Evolutionary conservation across 2,797 vertebrate species (phyloP).

Genomic region (Acipenser oxyrinchus): DNA sequence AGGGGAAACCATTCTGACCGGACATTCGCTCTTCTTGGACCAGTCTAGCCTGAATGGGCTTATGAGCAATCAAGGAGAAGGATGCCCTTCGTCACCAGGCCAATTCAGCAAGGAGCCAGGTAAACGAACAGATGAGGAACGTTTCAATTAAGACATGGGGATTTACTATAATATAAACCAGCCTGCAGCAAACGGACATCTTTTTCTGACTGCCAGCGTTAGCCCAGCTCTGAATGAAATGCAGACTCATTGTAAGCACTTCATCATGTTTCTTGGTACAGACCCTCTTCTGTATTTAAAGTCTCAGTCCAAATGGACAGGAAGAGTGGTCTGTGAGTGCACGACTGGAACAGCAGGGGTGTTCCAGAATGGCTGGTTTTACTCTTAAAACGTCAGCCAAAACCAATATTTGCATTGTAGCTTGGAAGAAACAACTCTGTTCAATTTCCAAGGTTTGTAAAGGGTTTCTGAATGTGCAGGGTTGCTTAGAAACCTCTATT

Average conservation of each 20-base stretch:
- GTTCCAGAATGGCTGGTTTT: conserved; percentile 18
- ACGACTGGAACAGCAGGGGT: conserved; percentile 14
- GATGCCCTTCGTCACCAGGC: conserved; percentile 38
- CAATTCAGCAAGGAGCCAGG: conserved; percentile 42
- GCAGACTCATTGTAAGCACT: conserved; percentile 16
- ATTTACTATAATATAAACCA: not conserved
- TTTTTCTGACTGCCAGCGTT: conserved; percentile 26
- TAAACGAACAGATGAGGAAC: conserved; percentile 20
- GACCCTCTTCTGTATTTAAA: conserved; percentile 9
- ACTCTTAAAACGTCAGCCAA: conserved; percentile 33
- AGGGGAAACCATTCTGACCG: conserved; percentile 46
- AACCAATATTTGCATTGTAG: conserved; percentile 38
- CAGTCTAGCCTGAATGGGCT: conserved; percentile 12
- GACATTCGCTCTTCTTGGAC: conserved; percentile 24
- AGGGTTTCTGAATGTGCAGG: not conserved
- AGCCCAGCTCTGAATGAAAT: conserved; percentile 22
- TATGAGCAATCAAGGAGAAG: conserved; percentile 10
- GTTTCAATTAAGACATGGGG: not conserved
- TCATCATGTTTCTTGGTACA: conserved; percentile 8
- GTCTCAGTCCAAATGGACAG: not conserved
- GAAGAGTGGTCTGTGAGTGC: conserved; percentile 21
- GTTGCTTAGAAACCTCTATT: not conserved
- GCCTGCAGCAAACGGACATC: conserved; percentile 9
- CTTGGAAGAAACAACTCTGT: conserved; percentile 24
- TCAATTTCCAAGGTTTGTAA: conserved; percentile 12